These are phyloP conservation scores for Chrysolina haemoptera DNA, from an alignment of 2,888 invertebrate species.

Conservation along the genomic window DNA sequence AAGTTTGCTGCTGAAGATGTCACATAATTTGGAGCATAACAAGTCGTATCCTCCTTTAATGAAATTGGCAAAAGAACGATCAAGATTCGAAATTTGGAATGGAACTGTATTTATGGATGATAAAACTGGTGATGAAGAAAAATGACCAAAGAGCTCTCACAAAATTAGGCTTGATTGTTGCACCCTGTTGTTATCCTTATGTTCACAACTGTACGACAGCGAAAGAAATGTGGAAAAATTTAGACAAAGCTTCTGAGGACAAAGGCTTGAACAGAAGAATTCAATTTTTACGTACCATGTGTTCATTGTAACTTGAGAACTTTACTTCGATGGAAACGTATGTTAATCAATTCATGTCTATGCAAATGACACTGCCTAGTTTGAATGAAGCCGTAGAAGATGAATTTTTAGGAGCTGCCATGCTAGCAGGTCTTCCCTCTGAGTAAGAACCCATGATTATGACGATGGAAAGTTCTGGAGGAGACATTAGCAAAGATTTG, in stretches of 20 bases:
- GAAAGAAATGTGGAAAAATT: conserved; percentile 45
- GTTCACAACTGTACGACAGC: conserved; percentile 27
- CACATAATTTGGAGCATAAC: too few species aligned
- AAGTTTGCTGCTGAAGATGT: too few species aligned
- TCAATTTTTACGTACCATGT: conserved; percentile 29
- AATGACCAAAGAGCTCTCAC: neutral
- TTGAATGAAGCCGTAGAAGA: conserved; percentile 48
- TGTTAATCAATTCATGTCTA: conserved; percentile 47
- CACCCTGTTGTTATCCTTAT: neutral
- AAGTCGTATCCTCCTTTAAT: neutral
- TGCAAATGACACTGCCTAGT: conserved; percentile 42
- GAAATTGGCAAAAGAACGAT: neutral
- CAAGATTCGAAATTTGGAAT: conserved; percentile 5
- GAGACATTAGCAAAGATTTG: neutral
- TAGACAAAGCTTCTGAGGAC: conserved; percentile 43
- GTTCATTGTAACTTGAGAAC: conserved; percentile 37
- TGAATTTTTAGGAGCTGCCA: conserved; percentile 48
- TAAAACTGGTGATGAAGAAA: neutral
- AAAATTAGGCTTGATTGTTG: neutral
- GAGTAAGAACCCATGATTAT: conserved; percentile 40
- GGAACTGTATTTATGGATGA: neutral
- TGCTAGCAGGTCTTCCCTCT: conserved; percentile 45
- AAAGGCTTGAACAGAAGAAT: conserved; percentile 32
- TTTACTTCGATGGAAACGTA: conserved; percentile 47
- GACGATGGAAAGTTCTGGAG: conserved; percentile 19